Evolutionary conservation across 2,888 invertebrate genomes (phyloP).

Genomic region (Mesoligia furuncula): DNA sequence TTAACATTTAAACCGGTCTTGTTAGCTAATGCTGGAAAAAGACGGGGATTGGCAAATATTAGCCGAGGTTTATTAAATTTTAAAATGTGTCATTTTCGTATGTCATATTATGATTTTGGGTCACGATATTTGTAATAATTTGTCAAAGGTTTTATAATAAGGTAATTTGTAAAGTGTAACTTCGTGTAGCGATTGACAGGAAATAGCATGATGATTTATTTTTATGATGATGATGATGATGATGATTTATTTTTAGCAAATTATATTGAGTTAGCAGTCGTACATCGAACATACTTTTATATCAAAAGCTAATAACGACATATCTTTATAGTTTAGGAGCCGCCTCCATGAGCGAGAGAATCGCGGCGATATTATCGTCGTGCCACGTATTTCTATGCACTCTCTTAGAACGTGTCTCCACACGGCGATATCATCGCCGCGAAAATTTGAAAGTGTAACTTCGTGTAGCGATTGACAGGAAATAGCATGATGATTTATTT

Average conservation of each 20-base stretch:
- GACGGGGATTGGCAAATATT: constrained; percentile 22
- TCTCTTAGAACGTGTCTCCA: no score
- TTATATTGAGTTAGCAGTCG: background rate
- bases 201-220: background rate
- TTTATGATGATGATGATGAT: no score
- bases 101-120: background rate
- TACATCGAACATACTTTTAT: no score
- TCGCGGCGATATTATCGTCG: no score
- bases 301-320: background rate
- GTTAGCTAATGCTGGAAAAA: constrained; percentile 43
- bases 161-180: no score
- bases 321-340: no score
- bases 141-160: background rate
- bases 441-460: no score
- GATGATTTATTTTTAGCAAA: background rate
- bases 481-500: background rate
- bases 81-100: background rate
- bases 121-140: background rate
- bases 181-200: background rate
- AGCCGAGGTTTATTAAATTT: constrained; percentile 14
- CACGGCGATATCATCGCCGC: no score
- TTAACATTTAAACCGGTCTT: constrained; percentile 45
- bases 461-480: background rate
- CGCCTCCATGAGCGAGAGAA: no score
- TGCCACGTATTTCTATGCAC: no score